Evolutionary conservation across 1,140 invertebrate genomes (phyloP), one percentile per base, ranked within the genome.

Genomic region (Dreissena rostriformis): DNA sequence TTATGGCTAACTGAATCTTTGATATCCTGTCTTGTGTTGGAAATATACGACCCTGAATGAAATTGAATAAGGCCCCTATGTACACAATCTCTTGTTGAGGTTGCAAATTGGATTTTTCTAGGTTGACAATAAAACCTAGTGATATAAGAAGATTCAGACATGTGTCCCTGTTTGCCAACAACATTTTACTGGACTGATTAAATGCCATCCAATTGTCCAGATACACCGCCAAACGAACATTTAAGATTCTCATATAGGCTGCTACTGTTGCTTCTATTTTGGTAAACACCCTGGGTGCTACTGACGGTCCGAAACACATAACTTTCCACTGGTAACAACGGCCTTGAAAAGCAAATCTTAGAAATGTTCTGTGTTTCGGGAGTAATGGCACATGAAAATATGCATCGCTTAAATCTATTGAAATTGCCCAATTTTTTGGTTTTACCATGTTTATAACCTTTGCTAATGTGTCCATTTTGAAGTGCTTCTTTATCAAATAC

Each of bases 381-480:
- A 78, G 82, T 10, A 84, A 78, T 39, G 81, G 81, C 49, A 86
- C 72, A 57, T 88, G 85, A 12, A 88, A 26, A 74, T 88, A 88
- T n/a, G 84, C 86, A 72, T 88, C 84, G 57, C 24, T 65, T 61
- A 61, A 61, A 61, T 86, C 78, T 29, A 86, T 75, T 17, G 81
- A 26, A 28, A 86, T 72, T 70, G 55, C 82, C 74, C 81, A 88
- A 82, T 88, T 77, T 67, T 74, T 55, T 74, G 66, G 67, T 65
- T 22, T 71, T 55, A 88, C 82, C 67, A 82, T 7, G 53, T 82
- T 88, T 19, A 86, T 29, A 6, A 88, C 87, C 53, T 78, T 79
- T 39, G 15, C n/a, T 15, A 84, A 53, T 22, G 81, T 86, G 24
- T 84, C 82, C 84, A 86, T 88, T 78, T 86, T 88, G 81, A 88